Evolutionary conservation across 1,140 invertebrate species (phyloP).

Genomic region (Drosophila insularis): DNA sequence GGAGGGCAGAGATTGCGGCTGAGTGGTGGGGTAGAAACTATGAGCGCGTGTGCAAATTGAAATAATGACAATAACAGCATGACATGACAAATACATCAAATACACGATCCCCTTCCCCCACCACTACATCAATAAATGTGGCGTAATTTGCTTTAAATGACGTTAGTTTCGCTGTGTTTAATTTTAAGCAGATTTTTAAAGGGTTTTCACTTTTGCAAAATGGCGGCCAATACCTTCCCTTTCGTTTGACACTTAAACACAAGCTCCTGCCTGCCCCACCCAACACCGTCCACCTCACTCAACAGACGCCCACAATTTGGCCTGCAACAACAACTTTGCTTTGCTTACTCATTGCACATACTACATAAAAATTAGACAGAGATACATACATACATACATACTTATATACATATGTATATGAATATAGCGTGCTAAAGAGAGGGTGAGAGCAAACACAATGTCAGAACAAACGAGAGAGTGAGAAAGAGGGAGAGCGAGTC

Average conservation of each 20-base stretch:
- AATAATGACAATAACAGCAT: conserved; percentile 35
- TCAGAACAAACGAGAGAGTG: not conserved
- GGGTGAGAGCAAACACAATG: not conserved
- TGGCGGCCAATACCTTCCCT: conserved; percentile 58
- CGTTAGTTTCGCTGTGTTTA: conserved; percentile 34
- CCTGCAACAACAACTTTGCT: conserved; percentile 44
- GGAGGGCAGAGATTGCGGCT: too few species aligned
- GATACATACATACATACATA: not conserved
- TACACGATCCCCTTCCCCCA: not conserved
- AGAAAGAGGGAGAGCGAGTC: conserved; percentile 18
- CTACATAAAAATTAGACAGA: not conserved
- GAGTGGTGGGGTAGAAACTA: not conserved
- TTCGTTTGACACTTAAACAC: conserved; percentile 47
- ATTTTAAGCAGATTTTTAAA: conserved; percentile 39
- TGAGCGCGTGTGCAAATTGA: conserved; percentile 51
- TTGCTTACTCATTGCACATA: conserved; percentile 66
- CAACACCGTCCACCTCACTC: not conserved
- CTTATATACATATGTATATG: too few species aligned
- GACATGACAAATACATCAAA: conserved; percentile 25
- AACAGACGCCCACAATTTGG: conserved; percentile 34
- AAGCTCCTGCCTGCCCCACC: not conserved
- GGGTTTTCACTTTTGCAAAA: conserved; percentile 52
- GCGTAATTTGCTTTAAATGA: conserved; percentile 40
- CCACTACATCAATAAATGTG: conserved; percentile 27
- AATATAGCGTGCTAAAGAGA: not conserved